A percentile compares a stretch with the other conserved stretches of the same genome.
These are phyloP conservation scores for Coilia nasus DNA, from an alignment of 2,797 vertebrate species.

Conservation along the genomic window DNA sequence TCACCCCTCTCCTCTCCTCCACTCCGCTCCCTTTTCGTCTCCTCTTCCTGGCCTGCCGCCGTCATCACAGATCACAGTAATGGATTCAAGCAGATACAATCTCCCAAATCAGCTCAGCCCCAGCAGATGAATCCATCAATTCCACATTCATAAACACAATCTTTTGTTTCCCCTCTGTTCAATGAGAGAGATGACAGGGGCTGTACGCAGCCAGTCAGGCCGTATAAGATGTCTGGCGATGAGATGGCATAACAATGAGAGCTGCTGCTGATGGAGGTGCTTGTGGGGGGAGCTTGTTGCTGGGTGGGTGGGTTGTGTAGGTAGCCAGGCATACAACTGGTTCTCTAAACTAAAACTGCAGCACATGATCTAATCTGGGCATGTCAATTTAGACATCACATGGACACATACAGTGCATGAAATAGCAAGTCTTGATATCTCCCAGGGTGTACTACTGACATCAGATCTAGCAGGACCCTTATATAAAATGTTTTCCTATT, in stretches of 20 bases:
- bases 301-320: no score
- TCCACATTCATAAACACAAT: slow-evolving; percentile 58
- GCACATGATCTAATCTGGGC: not conserved
- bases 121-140: slow-evolving; percentile 56
- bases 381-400: not conserved
- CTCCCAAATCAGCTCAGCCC: slow-evolving; percentile 51
- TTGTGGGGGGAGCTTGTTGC: not conserved
- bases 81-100: slow-evolving; percentile 57
- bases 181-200: slow-evolving; percentile 52
- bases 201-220: slow-evolving; percentile 37
- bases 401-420: not conserved
- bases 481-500: not conserved
- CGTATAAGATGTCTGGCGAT: slow-evolving; percentile 45
- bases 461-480: not conserved
- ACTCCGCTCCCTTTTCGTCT: not conserved
- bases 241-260: slow-evolving; percentile 47
- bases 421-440: not conserved
- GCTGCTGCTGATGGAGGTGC: not conserved
- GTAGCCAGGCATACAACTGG: no score
- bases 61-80: slow-evolving; percentile 51
- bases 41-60: slow-evolving; percentile 31
- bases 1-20: not conserved
- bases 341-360: not conserved
- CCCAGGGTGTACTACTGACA: not conserved
- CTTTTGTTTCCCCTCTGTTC: slow-evolving; percentile 52